These are phyloP conservation scores for Papilio demoleus DNA, from an alignment of 2,888 invertebrate species.

Conservation along the genomic window DNA sequence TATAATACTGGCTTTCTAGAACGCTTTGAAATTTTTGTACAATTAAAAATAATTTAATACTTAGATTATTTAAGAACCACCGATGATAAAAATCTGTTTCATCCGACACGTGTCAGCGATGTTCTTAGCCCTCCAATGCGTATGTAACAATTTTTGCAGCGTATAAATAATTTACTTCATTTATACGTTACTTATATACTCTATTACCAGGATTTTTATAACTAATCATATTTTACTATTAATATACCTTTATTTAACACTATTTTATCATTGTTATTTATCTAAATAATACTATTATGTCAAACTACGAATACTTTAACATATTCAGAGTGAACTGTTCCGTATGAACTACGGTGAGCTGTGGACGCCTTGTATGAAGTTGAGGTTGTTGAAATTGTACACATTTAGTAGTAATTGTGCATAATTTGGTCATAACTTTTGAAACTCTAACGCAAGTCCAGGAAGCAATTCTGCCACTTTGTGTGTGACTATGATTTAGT, in stretches of 20 bases:
- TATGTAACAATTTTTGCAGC: background rate
- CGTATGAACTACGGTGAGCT: background rate
- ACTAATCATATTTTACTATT: too few relatives aligned
- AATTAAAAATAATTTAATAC: too few relatives aligned
- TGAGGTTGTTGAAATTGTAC: slow-evolving; percentile 30
- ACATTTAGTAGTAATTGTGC: slow-evolving; percentile 30
- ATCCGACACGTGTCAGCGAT: background rate
- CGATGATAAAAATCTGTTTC: slow-evolving; percentile 2
- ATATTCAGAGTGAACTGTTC: slow-evolving; percentile 19
- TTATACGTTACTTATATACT: too few relatives aligned
- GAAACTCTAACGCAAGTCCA: slow-evolving; percentile 11
- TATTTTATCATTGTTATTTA: background rate
- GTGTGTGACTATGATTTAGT: slow-evolving; percentile 25
- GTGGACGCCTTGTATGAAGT: slow-evolving; percentile 24
- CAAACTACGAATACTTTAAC: background rate
- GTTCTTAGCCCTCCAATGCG: background rate
- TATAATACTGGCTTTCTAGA: background rate
- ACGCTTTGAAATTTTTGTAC: too few relatives aligned
- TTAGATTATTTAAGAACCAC: background rate
- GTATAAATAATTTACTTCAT: too few relatives aligned
- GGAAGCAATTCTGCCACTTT: slow-evolving; percentile 12
- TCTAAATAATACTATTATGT: background rate
- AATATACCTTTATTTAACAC: too few relatives aligned
- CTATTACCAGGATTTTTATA: too few relatives aligned
- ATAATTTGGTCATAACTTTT: slow-evolving; percentile 37